Base-by-base conservation (phyloP, 2,113 vertebrate genomes). In the Peucedramus taeniatus region DNA sequence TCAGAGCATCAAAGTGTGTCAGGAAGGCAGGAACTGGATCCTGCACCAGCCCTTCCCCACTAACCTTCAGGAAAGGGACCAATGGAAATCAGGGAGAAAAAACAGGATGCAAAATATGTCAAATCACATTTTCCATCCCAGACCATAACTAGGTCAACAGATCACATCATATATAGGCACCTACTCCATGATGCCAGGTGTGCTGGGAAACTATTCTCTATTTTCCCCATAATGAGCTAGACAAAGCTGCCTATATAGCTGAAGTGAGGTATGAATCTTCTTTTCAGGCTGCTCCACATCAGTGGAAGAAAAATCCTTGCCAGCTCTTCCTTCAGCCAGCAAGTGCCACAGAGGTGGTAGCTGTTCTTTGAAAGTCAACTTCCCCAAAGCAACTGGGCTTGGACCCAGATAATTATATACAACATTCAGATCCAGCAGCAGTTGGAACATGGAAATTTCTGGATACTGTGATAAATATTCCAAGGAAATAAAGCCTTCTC, bases 401-500 rank as follows among this genome's bases (percentile, higher is more conserved):
- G 50, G 93, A 81, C 90, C n/a, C 71, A 96, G 90, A 77, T 88
- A 94, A 68, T 68, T 81, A 91, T 21, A 88, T 22, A 95, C 51
- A 90, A 81, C 35, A 49, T 60, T 82, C 61, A 94, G 76, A 90
- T 90, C 65, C 75, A 91, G 72, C 76, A 89, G 76, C 90, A 91
- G 69, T 76, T 87, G 81, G 81, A 92, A 50, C 77, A 69, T 87
- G 81, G 85, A 94, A 96, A 94, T 96, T 93, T 71, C 65, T 69
- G 44, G 53, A 88, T 89, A 87, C 31, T 76, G 26, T 90, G 91
- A 94, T 66, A 96, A 92, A 95, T 95, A 93, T 63, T 95, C 81
- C 87, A 92, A 93, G 90, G 95, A 97, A 96, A 97, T 94, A 95
- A 96, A 96, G 85, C 63, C 60, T 92, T 82, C 87, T 78, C 59